These are phyloP conservation scores for Tokudaia tokunoshimensis DNA, from an alignment of 2,797 vertebrate species.

Conservation along the genomic window DNA sequence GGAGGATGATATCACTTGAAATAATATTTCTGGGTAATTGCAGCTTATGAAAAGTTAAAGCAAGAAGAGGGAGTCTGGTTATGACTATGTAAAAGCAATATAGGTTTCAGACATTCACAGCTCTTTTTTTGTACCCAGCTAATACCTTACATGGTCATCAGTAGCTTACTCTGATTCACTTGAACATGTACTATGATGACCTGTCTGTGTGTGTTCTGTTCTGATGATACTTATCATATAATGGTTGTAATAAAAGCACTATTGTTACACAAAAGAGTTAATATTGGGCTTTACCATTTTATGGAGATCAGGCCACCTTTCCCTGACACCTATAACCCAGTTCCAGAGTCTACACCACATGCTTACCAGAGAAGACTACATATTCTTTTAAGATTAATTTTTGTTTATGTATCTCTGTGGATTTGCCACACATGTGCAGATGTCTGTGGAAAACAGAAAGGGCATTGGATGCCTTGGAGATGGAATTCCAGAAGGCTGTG, in stretches of 20 bases:
- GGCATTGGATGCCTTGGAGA: background rate
- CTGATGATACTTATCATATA: background rate
- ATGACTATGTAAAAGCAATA: background rate
- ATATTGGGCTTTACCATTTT: slow-evolving; percentile 16
- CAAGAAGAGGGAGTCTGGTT: background rate
- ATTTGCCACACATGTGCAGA: background rate
- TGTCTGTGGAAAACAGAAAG: background rate
- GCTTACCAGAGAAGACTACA: background rate
- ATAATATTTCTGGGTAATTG: background rate
- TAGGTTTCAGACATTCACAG: background rate
- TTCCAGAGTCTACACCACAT: background rate
- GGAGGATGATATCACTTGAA: background rate
- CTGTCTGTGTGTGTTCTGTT: background rate
- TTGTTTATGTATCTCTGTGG: background rate
- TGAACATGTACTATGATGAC: background rate
- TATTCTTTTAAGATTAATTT: background rate
- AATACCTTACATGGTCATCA: background rate
- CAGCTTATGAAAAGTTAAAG: background rate
- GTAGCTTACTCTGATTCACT: background rate
- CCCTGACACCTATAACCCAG: background rate
- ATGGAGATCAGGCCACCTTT: background rate
- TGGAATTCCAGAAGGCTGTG: background rate
- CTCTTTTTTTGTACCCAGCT: background rate
- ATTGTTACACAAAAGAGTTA: slow-evolving; percentile 13
- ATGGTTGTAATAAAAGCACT: background rate